Conservation (phyloP, 2,888 invertebrate species). For the Ochropleura leucogaster region DNA sequence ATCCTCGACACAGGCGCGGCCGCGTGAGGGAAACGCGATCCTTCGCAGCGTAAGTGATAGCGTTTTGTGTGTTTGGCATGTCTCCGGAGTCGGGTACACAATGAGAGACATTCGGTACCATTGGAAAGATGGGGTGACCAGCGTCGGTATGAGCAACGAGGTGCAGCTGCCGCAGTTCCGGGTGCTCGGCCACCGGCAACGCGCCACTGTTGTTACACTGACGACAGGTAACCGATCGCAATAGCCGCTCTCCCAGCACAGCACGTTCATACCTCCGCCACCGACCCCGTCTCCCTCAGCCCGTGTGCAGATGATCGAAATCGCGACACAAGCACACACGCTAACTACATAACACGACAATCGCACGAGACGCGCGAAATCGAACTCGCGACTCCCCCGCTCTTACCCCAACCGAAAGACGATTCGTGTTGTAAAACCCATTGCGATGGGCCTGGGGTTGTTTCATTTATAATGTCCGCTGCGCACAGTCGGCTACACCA, state of each 20-base stretch:
- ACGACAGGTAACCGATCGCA: constrained; percentile 96
- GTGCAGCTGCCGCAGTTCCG: constrained; percentile 99
- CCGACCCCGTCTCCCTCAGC: constrained; percentile 89
- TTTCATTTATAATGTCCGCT: constrained; percentile 89
- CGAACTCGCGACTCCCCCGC: constrained; percentile 83
- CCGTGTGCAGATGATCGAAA: constrained; percentile 86
- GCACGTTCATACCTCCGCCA: constrained; percentile 84
- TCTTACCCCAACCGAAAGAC: constrained; percentile 86
- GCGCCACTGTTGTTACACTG: constrained; percentile 97
- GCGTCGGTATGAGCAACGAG: constrained; percentile 98
- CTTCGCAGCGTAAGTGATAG: constrained; percentile 90
- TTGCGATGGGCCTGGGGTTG: constrained; percentile 90
- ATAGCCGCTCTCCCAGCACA: constrained; percentile 84
- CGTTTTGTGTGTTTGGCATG: constrained; percentile 91
- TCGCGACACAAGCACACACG: constrained; percentile 88
- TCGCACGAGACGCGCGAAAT: constrained; percentile 86
- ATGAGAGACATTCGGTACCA: constrained; percentile 99
- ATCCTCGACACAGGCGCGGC: constrained; percentile 76
- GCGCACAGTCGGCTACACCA: constrained; percentile 98
- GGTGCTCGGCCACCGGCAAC: constrained; percentile 98
- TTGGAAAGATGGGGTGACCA: constrained; percentile 98
- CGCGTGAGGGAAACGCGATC: constrained; percentile 80
- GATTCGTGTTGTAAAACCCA: constrained; percentile 89
- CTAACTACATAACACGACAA: constrained; percentile 84
- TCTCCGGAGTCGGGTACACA: constrained; percentile 97